These are phyloP conservation scores for Netelia virgata DNA, from an alignment of 2,888 invertebrate species.

Conservation along the genomic window DNA sequence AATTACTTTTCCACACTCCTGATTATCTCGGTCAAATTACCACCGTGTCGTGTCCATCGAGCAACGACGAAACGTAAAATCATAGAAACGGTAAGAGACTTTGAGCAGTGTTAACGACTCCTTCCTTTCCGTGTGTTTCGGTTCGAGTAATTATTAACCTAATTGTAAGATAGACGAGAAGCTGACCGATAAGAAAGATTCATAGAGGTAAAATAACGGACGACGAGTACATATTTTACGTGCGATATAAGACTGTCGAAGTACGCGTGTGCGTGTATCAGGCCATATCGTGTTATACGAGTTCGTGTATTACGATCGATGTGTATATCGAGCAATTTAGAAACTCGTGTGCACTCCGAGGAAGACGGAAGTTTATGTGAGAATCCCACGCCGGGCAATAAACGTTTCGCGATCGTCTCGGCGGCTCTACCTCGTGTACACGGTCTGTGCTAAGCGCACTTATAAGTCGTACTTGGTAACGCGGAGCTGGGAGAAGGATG, in stretches of 20 bases:
- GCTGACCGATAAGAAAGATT: constrained; percentile 2
- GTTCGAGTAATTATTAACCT: constrained; percentile 31
- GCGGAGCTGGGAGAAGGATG: constrained; percentile 14
- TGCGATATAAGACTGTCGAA: background rate
- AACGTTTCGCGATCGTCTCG: constrained; percentile 56
- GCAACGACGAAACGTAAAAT: constrained; percentile 6
- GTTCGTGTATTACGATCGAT: constrained; percentile 2
- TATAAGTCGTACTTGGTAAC: constrained; percentile 8
- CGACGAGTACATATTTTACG: background rate
- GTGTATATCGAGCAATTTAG: constrained; percentile 7
- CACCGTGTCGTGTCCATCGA: background rate
- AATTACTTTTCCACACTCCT: constrained; percentile 5
- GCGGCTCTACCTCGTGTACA: background rate
- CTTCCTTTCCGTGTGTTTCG: constrained; percentile 11
- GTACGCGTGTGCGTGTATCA: background rate
- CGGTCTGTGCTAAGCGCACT: background rate
- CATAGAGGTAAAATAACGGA: background rate
- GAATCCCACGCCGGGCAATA: constrained; percentile 60
- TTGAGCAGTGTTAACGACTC: constrained; percentile 56
- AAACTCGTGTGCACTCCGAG: constrained; percentile 1
- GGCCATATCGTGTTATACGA: background rate
- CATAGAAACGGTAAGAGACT: constrained; percentile 12
- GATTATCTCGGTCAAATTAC: constrained; percentile 25
- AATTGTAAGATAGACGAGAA: constrained; percentile 20
- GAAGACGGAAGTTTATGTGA: constrained; percentile 53